Conservation (phyloP, 2,888 invertebrate genomes). For the Rutpela maculata region DNA sequence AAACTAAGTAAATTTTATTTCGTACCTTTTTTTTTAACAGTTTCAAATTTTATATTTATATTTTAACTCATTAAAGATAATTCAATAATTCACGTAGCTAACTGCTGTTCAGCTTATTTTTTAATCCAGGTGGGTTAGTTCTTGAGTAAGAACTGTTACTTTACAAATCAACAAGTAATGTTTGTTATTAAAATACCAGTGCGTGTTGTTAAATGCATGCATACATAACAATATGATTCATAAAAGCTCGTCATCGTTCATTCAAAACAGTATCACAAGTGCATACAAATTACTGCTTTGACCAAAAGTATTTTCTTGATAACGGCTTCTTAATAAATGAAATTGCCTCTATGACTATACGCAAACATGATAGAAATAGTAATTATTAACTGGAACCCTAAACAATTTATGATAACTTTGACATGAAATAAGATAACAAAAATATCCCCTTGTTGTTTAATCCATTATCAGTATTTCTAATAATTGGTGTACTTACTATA, state of each 20-base stretch:
- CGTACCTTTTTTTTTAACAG: too few species aligned
- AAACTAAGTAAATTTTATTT: too few species aligned
- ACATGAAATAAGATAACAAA: too few species aligned
- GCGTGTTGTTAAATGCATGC: neutral
- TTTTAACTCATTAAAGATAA: too few species aligned
- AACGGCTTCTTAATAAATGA: neutral
- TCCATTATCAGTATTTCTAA: neutral
- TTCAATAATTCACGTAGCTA: too few species aligned
- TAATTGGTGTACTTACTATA: neutral
- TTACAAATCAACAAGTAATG: too few species aligned
- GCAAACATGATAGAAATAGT: neutral
- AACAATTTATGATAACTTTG: neutral
- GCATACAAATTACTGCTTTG: neutral
- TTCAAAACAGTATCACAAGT: neutral
- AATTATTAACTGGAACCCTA: neutral
- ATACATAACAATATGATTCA: constrained; percentile 3
- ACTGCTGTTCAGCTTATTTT: too few species aligned
- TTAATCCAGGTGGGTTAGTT: too few species aligned
- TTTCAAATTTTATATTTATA: too few species aligned
- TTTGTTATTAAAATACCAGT: constrained; percentile 6
- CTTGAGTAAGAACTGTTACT: too few species aligned
- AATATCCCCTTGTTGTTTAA: too few species aligned
- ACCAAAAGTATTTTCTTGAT: neutral
- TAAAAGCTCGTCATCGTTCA: neutral
- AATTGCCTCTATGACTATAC: neutral